Evolutionary conservation across 1,140 invertebrate genomes (phyloP).

Genomic region (Drosophila leontia): DNA sequence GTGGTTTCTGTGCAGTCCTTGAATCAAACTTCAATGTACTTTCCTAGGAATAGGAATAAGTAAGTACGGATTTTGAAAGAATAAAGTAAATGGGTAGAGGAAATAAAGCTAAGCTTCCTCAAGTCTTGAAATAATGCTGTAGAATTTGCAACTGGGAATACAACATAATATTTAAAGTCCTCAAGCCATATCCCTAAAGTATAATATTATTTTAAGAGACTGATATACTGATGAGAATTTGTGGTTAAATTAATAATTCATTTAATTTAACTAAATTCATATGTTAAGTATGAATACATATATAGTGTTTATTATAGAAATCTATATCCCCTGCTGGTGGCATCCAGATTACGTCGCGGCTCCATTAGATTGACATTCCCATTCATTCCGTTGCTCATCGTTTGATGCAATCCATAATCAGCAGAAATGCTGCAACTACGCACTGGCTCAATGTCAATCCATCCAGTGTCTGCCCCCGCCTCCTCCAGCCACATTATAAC

Average conservation of each 20-base stretch:
- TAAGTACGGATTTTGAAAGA: background rate
- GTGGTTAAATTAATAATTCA: no score
- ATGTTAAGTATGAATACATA: background rate
- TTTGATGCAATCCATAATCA: constrained; percentile 64
- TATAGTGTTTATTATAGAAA: background rate
- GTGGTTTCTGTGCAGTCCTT: background rate
- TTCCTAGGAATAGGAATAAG: background rate
- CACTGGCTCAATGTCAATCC: constrained; percentile 59
- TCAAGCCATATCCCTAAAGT: no score
- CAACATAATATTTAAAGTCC: background rate
- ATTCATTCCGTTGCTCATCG: constrained; percentile 33
- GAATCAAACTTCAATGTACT: background rate
- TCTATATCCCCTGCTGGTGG: background rate
- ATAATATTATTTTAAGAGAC: background rate
- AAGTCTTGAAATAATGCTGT: background rate
- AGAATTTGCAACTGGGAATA: no score
- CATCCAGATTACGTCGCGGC: background rate
- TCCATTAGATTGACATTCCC: constrained; percentile 49
- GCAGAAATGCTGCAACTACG: constrained; percentile 47
- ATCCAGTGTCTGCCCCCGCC: background rate
- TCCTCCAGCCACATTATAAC: constrained; percentile 55
- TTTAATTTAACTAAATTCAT: background rate
- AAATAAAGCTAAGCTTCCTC: background rate
- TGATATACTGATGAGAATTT: background rate
- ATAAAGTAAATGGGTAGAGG: background rate